A percentile compares a stretch with the other conserved stretches of the same genome.
phyloP scores from a whole-genome alignment of 2,888 invertebrate genomes.

The Pristionchus fissidentatus region DNA sequence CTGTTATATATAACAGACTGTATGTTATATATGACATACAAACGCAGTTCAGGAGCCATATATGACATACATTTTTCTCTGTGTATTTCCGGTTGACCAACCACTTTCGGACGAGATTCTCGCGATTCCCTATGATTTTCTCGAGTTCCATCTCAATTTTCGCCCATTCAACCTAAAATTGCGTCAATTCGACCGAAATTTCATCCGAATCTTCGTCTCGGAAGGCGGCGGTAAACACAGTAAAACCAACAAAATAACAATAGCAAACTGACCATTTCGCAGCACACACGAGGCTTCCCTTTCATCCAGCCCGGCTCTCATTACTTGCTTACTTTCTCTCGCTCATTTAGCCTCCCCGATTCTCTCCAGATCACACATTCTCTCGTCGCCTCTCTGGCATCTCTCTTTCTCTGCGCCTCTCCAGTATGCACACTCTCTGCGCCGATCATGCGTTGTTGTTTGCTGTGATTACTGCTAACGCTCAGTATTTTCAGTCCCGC shows the following conservation, averaged over 20 bases:
- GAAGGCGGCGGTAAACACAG: too few species aligned
- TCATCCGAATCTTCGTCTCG: too few species aligned
- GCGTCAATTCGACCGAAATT: too few species aligned
- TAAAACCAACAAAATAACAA: too few species aligned
- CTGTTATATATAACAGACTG: too few species aligned
- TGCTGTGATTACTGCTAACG: neutral
- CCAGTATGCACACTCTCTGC: neutral
- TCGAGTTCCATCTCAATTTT: neutral
- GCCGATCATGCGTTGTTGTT: neutral
- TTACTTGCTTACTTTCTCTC: neutral
- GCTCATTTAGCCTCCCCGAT: neutral
- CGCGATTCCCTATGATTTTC: too few species aligned
- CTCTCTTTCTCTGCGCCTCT: neutral
- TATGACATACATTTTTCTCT: too few species aligned
- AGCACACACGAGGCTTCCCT: neutral
- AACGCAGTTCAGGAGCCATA: too few species aligned
- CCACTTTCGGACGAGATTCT: neutral
- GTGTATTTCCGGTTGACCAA: neutral
- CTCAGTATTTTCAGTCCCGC: neutral
- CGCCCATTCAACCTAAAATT: neutral
- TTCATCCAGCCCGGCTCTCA: constrained; percentile 18
- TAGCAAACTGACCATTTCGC: neutral
- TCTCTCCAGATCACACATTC: neutral
- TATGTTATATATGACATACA: too few species aligned
- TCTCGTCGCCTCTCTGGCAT: neutral